Evolutionary conservation across 2,113 vertebrate species (phyloP).

Genomic region (Oncorhynchus masou): DNA sequence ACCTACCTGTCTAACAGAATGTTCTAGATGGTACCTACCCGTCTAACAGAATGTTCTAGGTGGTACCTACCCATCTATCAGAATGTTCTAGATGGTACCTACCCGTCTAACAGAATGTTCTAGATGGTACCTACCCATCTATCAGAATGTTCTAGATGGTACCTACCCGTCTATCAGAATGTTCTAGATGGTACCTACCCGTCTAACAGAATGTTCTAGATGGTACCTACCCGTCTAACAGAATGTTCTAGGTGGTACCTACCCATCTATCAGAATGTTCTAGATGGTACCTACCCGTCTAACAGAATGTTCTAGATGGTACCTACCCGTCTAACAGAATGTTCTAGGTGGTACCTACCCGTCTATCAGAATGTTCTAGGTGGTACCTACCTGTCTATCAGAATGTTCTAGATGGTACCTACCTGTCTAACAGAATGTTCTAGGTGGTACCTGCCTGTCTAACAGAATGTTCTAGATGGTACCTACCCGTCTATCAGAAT

Average conservation of each 20-base stretch:
- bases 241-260: constrained; percentile 76
- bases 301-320: constrained; percentile 83
- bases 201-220: too few relatives aligned
- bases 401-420: constrained; percentile 76
- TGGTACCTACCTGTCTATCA: constrained; percentile 80
- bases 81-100: constrained; percentile 65
- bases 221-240: constrained; percentile 79
- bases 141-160: too few relatives aligned
- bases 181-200: constrained; percentile 68
- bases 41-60: constrained; percentile 81
- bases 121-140: too few relatives aligned
- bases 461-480: constrained; percentile 83
- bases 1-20: constrained; percentile 84
- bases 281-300: constrained; percentile 80
- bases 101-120: too few relatives aligned
- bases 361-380: constrained; percentile 81
- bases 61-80: constrained; percentile 80
- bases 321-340: too few relatives aligned
- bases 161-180: constrained; percentile 84
- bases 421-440: too few relatives aligned
- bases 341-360: constrained; percentile 59
- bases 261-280: constrained; percentile 86
- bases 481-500: constrained; percentile 84
- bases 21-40: constrained; percentile 71
- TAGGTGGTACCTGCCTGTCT: constrained; percentile 70